Percentiles rank a stretch among this genome's conserved stretches.
phyloP scores from a whole-genome alignment of 2,797 vertebrate genomes.

The Harpagifer antarcticus region DNA sequence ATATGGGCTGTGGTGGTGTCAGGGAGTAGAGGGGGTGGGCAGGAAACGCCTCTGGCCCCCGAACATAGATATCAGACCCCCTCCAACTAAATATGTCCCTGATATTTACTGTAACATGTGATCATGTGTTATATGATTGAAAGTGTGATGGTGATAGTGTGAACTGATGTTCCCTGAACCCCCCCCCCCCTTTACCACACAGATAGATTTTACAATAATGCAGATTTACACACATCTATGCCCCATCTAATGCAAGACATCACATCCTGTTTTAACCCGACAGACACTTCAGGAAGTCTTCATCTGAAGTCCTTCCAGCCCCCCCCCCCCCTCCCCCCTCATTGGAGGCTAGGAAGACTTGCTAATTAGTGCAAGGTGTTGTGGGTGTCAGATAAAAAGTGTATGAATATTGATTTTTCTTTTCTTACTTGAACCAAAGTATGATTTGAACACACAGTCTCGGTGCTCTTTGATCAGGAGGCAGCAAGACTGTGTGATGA shows the following conservation, averaged over 20 bases:
- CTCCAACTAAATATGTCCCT: constrained; percentile 75
- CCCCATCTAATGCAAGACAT: constrained; percentile 44
- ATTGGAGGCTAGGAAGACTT: constrained; percentile 47
- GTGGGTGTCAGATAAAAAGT: constrained; percentile 69
- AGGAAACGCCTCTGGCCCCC: constrained; percentile 71
- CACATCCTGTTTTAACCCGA: constrained; percentile 36
- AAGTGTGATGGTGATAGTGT: constrained; percentile 83
- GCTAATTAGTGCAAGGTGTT: constrained; percentile 73
- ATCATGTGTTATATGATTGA: constrained; percentile 83
- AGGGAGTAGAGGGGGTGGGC: constrained; percentile 81
- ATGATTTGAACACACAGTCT: constrained; percentile 76
- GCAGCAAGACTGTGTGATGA: constrained; percentile 66
- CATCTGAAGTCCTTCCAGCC: constrained; percentile 29
- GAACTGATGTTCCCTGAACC: constrained; percentile 64
- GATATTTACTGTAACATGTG: constrained; percentile 85
- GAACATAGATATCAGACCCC: constrained; percentile 75
- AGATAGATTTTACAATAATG: constrained; percentile 27
- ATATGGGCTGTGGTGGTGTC: constrained; percentile 83
- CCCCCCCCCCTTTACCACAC: constrained; percentile 10
- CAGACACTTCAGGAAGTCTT: constrained; percentile 51
- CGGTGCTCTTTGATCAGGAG: constrained; percentile 81
- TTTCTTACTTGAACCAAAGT: constrained; percentile 80
- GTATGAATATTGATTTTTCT: constrained; percentile 79
- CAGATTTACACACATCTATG: constrained; percentile 28
- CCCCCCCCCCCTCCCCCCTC: neutral